phyloP scores from a whole-genome alignment of 2,797 vertebrate species.

The Tympanoctomys barrerae region DNA sequence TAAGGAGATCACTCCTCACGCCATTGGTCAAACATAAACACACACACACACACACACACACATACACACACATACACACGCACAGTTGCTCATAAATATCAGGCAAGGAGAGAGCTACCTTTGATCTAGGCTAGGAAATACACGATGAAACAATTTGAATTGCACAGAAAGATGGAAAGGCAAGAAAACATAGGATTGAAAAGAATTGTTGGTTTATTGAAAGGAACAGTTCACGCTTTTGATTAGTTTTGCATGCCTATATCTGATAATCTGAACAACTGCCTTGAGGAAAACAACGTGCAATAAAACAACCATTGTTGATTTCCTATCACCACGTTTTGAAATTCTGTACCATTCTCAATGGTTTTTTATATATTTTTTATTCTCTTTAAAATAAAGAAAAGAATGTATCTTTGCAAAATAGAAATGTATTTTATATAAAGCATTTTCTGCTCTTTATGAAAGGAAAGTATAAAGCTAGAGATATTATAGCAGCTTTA shows the following conservation, averaged over 20 bases:
- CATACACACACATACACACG: no score
- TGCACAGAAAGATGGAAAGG: not conserved
- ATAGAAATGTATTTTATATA: not conserved
- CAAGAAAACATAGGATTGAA: not conserved
- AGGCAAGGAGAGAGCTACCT: slow-evolving; percentile 17
- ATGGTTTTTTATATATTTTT: no score
- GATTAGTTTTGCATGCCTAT: no score
- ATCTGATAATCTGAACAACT: no score
- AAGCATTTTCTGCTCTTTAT: not conserved
- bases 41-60: not conserved
- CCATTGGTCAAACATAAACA: accelerated
- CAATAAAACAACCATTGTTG: no score
- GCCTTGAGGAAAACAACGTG: no score
- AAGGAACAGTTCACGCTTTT: no score
- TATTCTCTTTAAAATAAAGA: no score
- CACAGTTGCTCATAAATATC: not conserved
- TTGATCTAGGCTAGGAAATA: slow-evolving; percentile 4
- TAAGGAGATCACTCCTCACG: not conserved
- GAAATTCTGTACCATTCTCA: no score
- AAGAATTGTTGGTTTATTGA: not conserved
- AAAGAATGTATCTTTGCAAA: not conserved
- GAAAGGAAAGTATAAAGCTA: slow-evolving; percentile 29
- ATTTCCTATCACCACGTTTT: no score
- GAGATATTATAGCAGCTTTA: not conserved
- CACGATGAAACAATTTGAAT: slow-evolving; percentile 23